Conservation (phyloP, 1,140 invertebrate genomes). For the Drosophila subpulchrella region DNA sequence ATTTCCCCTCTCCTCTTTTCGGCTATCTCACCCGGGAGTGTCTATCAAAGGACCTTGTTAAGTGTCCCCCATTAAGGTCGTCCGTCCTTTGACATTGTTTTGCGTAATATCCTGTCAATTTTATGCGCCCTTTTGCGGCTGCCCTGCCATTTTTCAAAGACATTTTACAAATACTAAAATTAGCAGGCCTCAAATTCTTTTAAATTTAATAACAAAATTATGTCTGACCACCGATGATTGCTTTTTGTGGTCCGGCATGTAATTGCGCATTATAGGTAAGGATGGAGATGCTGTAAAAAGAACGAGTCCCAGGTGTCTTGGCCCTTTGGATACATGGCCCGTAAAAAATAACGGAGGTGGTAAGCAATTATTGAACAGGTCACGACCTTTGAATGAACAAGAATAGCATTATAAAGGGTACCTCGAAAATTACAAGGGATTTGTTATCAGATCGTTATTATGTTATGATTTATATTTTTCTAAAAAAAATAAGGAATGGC, state of each 20-base stretch:
- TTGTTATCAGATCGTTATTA: background rate
- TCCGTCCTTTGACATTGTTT: constrained; percentile 29
- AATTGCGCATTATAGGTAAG: constrained; percentile 12
- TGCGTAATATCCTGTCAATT: constrained; percentile 25
- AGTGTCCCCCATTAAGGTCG: constrained; percentile 21
- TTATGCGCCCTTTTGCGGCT: constrained; percentile 6
- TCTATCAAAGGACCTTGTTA: constrained; percentile 24
- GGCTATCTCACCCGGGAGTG: constrained; percentile 1
- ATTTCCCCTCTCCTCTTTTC: background rate
- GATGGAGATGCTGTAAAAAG: background rate
- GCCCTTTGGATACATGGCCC: constrained; percentile 1
- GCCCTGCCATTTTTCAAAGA: background rate
- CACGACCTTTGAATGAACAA: background rate
- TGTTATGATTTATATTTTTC: too few relatives aligned
- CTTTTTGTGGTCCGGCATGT: background rate
- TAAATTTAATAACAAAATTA: constrained; percentile 31
- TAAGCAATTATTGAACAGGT: constrained; percentile 14
- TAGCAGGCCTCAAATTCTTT: constrained; percentile 10
- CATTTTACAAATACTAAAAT: constrained; percentile 17
- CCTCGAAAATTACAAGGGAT: background rate
- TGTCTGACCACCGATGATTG: constrained; percentile 1
- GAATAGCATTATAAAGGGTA: background rate
- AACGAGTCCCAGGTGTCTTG: constrained; percentile 1
- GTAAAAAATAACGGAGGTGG: constrained; percentile 12
- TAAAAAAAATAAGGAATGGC: too few relatives aligned